phyloP scores from a whole-genome alignment of 2,888 invertebrate species.

The Lasiommata megera region DNA sequence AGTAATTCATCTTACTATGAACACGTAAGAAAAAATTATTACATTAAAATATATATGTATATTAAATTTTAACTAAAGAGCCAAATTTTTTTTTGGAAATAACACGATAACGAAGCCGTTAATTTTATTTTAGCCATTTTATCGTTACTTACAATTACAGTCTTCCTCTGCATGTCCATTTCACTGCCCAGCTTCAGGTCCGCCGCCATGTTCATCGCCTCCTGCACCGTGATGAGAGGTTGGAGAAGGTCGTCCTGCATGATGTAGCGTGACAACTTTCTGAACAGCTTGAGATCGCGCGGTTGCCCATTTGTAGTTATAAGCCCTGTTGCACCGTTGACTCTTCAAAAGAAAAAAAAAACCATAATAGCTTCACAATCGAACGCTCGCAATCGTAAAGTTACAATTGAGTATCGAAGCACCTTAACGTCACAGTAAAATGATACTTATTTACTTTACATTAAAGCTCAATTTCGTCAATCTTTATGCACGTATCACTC shows the following conservation, averaged over 20 bases:
- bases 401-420: no score
- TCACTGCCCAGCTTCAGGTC: constrained; percentile 91
- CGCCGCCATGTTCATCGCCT: constrained; percentile 94
- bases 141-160: constrained; percentile 83
- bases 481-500: no score
- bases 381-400: no score
- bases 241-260: constrained; percentile 96
- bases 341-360: constrained; percentile 64
- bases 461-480: constrained; percentile 32
- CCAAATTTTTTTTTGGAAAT: no score
- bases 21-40: no score
- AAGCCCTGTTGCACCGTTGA: constrained; percentile 85
- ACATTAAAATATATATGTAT: no score
- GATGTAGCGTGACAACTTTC: constrained; percentile 95
- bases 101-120: no score
- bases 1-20: no score
- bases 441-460: no score
- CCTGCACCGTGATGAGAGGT: constrained; percentile 92
- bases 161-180: constrained; percentile 83
- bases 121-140: constrained; percentile 1
- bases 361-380: no score
- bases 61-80: no score
- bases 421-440: no score
- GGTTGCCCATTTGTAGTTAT: constrained; percentile 90
- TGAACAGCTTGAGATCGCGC: constrained; percentile 88